Conservation (phyloP, 64 coral and sea anemone species). For the Cladopsammia gracilis region DNA sequence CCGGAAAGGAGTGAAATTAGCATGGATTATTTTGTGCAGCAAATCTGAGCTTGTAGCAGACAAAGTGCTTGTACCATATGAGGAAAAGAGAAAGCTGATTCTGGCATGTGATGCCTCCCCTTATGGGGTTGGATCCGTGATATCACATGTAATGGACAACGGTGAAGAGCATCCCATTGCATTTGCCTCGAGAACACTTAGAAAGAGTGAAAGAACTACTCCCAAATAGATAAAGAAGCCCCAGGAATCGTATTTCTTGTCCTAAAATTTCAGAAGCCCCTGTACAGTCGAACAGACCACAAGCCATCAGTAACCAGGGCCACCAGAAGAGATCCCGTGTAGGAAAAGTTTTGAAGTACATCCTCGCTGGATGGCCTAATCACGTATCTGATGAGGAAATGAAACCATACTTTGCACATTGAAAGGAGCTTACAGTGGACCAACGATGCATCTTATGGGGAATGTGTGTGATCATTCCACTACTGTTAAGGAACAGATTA, state of each 20-base stretch:
- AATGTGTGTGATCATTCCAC: slow-evolving; percentile 45
- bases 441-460: slow-evolving; percentile 40
- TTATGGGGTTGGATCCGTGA: slow-evolving; percentile 64
- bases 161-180: slow-evolving; percentile 45
- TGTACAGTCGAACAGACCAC: slow-evolving; percentile 62
- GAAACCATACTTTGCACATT: neutral
- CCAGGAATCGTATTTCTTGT: slow-evolving; percentile 50
- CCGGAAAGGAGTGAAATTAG: slow-evolving; percentile 49
- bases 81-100: slow-evolving; percentile 60
- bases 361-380: slow-evolving; percentile 11
- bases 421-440: slow-evolving; percentile 1
- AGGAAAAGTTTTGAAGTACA: slow-evolving; percentile 43
- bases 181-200: slow-evolving; percentile 46
- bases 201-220: slow-evolving; percentile 49
- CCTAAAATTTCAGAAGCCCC: slow-evolving; percentile 55
- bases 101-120: slow-evolving; percentile 63
- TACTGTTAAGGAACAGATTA: slow-evolving; percentile 34
- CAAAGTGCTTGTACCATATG: slow-evolving; percentile 38
- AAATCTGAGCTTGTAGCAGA: slow-evolving; percentile 42
- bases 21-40: slow-evolving; percentile 41
- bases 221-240: slow-evolving; percentile 72
- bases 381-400: neutral
- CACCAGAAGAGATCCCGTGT: slow-evolving; percentile 59
- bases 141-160: slow-evolving; percentile 72
- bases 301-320: slow-evolving; percentile 39